These are phyloP conservation scores for Bombus ignitus DNA, from an alignment of 1,140 invertebrate genomes.

Conservation along the genomic window DNA sequence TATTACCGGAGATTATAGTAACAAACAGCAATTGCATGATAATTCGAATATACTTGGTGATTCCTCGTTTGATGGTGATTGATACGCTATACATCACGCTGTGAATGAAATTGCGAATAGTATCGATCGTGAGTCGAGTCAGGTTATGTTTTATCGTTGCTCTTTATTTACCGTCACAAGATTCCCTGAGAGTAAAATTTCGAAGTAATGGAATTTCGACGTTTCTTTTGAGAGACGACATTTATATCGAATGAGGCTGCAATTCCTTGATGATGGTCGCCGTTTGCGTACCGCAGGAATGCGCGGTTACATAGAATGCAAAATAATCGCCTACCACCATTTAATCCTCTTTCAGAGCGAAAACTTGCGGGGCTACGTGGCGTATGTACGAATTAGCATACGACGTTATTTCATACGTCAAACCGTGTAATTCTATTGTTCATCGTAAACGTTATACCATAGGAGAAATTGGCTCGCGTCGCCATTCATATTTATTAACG, in stretches of 20 bases:
- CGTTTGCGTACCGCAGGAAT: neutral
- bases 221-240: neutral
- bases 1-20: neutral
- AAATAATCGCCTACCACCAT: neutral
- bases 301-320: neutral
- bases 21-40: neutral
- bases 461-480: neutral
- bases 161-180: neutral
- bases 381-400: neutral
- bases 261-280: neutral
- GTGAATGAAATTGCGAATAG: neutral
- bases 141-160: neutral
- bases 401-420: neutral
- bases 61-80: neutral
- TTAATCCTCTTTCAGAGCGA: constrained; percentile 5
- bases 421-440: neutral
- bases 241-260: constrained; percentile 32
- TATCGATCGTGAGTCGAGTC: neutral
- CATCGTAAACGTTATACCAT: neutral
- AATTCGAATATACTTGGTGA: neutral
- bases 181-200: constrained; percentile 23
- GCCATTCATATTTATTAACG: no score
- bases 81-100: no score
- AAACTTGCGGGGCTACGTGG: constrained; percentile 7
- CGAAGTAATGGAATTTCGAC: constrained; percentile 7